Evolutionary conservation across 2,113 vertebrate species (phyloP), one percentile per base, ranked within the genome.

Genomic region (Oncorhynchus masou): DNA sequence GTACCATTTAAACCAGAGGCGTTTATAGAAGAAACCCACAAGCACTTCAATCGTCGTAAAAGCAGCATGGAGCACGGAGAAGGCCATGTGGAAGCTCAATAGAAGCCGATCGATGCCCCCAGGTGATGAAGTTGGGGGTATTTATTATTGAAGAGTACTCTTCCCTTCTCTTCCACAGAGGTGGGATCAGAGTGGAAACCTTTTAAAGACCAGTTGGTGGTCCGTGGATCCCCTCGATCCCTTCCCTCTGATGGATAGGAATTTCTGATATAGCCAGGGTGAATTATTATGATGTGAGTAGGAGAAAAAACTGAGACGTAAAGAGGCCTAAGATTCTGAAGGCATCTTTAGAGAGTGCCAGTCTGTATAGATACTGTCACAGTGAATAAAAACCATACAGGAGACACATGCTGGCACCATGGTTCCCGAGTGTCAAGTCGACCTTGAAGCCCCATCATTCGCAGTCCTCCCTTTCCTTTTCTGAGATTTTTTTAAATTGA

Each of bases 61-160:
- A 79, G 7, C 69, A 83, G 78, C 70, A 73, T 73, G 74, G 65
- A 76, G 59, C 48, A 16, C 81, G 75, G 76, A 83, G 71, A 74
- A 64, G 64, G 71, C 1, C 9, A 64, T 71, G 51, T 70, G 71
- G 71, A 81, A 80, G 76, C 48, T 80, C 77, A 76, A 87, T 84
- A 87, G 73, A 82, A 29, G 4, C 16, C 27, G 69, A 88, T 89
- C 78, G 39, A 86, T 89, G 73, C 59, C 34, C 78, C 81, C 76
- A 75, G 74, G 84, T 82, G 83, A 87, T 76, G 73, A 83, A 79
- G 62, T 70, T 20, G 5, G 2, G 9, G 11, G 19, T 67, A 86
- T 88, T 85, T 89, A 85, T 90, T 87, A 86, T 89, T 85, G 67
- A 81, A 74, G 5, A 73, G 3, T 77, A 57, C 51, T 54, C 16